Evolutionary conservation across 2,888 invertebrate species (phyloP).

Genomic region (Pyralis farinalis): DNA sequence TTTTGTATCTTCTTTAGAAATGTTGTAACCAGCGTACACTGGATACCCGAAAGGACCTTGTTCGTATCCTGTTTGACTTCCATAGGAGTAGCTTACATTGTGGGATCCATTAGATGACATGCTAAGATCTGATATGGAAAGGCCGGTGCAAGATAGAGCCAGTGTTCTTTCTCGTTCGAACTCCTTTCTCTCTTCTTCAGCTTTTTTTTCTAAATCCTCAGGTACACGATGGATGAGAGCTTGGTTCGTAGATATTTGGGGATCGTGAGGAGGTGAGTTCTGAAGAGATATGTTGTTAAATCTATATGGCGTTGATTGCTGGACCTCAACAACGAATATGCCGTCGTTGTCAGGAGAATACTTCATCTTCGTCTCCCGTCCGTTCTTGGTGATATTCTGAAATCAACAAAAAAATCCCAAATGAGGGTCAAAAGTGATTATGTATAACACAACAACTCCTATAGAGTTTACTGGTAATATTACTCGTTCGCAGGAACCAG

Average conservation of each 20-base stretch:
- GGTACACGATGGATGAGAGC: constrained; percentile 69
- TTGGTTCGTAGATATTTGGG: constrained; percentile 71
- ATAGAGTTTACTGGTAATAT: no score
- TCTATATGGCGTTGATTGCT: constrained; percentile 64
- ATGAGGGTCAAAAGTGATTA: no score
- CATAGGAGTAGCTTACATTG: constrained; percentile 89
- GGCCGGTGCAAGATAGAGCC: constrained; percentile 85
- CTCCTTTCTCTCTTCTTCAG: constrained; percentile 56
- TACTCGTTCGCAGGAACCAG: no score
- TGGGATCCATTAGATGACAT: constrained; percentile 86
- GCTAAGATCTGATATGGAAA: constrained; percentile 91
- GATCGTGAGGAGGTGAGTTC: constrained; percentile 57
- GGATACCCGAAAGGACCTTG: constrained; percentile 87
- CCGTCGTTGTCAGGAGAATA: constrained; percentile 87
- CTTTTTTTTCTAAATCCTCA: constrained; percentile 58
- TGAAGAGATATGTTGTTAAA: constrained; percentile 54
- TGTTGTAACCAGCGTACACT: constrained; percentile 81
- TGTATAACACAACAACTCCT: no score
- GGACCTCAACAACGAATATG: constrained; percentile 87
- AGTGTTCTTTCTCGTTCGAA: constrained; percentile 65
- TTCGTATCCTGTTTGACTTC: constrained; percentile 89
- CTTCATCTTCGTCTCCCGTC: constrained; percentile 88
- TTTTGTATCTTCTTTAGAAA: constrained; percentile 55
- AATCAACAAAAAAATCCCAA: constrained; percentile 33
- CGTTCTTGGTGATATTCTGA: constrained; percentile 86